These are phyloP conservation scores for Tetraneura akinire DNA, from an alignment of 1,140 invertebrate species.

Conservation along the genomic window DNA sequence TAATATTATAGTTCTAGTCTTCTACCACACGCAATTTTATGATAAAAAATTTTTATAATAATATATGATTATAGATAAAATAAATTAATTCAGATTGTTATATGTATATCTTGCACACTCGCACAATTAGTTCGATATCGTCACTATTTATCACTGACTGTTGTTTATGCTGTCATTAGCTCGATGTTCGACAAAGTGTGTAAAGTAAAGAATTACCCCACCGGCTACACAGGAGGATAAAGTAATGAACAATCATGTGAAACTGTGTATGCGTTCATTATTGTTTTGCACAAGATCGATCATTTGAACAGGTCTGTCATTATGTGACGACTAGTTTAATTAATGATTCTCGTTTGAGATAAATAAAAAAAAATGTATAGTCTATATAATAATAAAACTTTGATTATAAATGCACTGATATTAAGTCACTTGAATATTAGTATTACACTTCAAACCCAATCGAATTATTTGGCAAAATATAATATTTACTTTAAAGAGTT, in stretches of 20 bases:
- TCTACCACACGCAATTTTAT: not conserved
- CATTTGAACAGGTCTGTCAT: slow-evolving; percentile 25
- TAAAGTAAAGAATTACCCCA: slow-evolving; percentile 34
- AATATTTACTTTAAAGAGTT: no score
- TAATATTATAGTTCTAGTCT: no score
- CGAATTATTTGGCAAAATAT: no score
- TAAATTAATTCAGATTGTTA: slow-evolving; percentile 23
- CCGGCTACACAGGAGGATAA: not conserved
- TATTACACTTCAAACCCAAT: no score
- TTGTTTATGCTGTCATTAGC: slow-evolving; percentile 1
- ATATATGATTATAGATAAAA: not conserved
- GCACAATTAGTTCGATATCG: not conserved
- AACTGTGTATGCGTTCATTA: slow-evolving; percentile 29
- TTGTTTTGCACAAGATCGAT: not conserved
- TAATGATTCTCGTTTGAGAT: slow-evolving; percentile 14
- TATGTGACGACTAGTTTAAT: slow-evolving; percentile 28
- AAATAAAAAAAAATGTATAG: not conserved
- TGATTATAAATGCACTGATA: no score
- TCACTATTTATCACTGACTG: slow-evolving; percentile 30
- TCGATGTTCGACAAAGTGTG: slow-evolving; percentile 8
- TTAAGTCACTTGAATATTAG: no score
- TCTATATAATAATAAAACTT: not conserved
- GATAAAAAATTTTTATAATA: not conserved
- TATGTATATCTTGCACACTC: not conserved
- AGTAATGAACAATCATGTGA: slow-evolving; percentile 40